Evolutionary conservation across 2,113 vertebrate species (phyloP).

Genomic region (Caranx ignobilis): DNA sequence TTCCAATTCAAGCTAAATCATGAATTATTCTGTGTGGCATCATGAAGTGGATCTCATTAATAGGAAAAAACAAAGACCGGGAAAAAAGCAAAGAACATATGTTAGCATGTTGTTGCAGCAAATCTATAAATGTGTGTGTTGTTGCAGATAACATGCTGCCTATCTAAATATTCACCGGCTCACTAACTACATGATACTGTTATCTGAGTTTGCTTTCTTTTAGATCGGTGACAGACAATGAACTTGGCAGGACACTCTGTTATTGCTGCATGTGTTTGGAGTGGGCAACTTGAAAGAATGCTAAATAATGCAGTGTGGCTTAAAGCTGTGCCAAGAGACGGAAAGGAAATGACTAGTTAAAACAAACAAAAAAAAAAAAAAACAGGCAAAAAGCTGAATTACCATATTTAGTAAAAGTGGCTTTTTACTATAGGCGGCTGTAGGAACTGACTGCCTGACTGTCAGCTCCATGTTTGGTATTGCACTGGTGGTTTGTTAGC

Average conservation of each 20-base stretch:
- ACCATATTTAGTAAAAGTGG: no score
- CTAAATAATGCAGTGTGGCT: not conserved
- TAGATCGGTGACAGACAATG: not conserved
- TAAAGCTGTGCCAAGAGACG: not conserved
- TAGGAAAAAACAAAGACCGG: not conserved
- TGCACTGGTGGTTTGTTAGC: not conserved
- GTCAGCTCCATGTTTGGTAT: not conserved
- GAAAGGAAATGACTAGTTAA: no score
- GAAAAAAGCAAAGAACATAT: not conserved
- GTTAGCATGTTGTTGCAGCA: not conserved
- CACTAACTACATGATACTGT: not conserved
- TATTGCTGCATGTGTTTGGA: constrained; percentile 16
- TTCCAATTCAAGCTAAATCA: not conserved
- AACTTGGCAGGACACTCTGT: not conserved
- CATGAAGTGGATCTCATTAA: not conserved
- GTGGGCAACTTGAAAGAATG: not conserved
- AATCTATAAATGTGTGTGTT: not conserved
- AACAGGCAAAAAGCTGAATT: not conserved
- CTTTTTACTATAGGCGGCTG: no score
- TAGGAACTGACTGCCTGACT: not conserved
- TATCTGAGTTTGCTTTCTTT: not conserved
- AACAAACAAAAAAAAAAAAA: not conserved
- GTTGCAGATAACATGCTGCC: not conserved
- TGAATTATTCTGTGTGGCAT: not conserved
- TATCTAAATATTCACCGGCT: not conserved